Percentiles rank a stretch among this genome's conserved stretches.
Evolutionary conservation across 2,888 invertebrate genomes (phyloP).

Genomic region (Polymixis lichenea): DNA sequence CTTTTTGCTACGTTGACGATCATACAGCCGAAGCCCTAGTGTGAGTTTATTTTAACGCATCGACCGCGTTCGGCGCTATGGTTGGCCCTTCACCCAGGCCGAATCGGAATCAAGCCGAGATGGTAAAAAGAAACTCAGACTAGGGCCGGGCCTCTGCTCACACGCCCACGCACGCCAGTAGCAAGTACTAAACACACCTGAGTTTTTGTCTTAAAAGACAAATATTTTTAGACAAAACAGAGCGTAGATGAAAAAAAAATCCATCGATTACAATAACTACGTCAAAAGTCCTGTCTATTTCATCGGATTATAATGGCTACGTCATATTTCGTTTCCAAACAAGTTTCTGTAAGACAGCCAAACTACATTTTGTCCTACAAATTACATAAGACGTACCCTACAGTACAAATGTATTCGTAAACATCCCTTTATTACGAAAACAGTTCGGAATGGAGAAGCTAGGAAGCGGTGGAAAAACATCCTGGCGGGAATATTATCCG

Average conservation of each 20-base stretch:
- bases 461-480: constrained; percentile 63
- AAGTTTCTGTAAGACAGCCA: not conserved
- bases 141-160: not conserved
- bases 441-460: constrained; percentile 42
- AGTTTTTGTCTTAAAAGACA: not conserved
- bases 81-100: no score
- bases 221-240: not conserved
- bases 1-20: not conserved
- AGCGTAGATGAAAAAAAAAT: not conserved
- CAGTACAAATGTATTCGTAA: constrained; percentile 50
- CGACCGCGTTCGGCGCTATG: no score
- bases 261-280: not conserved
- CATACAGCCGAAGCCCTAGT: no score
- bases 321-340: no score
- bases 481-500: constrained; percentile 50
- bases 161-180: not conserved
- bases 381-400: constrained; percentile 24
- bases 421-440: constrained; percentile 59
- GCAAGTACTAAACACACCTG: not conserved
- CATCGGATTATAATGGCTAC: not conserved
- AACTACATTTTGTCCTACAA: constrained; percentile 9
- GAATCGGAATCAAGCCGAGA: no score
- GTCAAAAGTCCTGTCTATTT: not conserved
- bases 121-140: no score
- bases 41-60: no score